Evolutionary conservation across 2,797 vertebrate species (phyloP).

Genomic region (Eutrigla gurnardus): DNA sequence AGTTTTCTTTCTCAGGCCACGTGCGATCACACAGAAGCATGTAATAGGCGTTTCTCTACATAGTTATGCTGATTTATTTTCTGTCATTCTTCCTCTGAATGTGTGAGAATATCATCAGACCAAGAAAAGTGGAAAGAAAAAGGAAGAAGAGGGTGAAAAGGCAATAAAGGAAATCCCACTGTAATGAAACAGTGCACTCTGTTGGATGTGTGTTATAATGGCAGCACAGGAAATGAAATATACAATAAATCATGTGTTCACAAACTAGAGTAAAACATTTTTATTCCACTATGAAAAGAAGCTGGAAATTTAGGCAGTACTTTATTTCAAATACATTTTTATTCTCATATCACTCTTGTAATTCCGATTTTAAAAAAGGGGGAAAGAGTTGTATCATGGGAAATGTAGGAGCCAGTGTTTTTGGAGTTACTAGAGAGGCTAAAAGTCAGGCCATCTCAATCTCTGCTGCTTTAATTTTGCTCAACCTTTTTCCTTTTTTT

Average conservation of each 20-base stretch:
- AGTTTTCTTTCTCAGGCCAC: conserved; percentile 45
- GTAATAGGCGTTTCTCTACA: conserved; percentile 76
- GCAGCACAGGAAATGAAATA: conserved; percentile 25
- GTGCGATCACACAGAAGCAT: conserved; percentile 62
- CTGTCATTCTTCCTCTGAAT: conserved; percentile 70
- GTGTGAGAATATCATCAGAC: conserved; percentile 51
- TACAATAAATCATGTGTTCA: neutral
- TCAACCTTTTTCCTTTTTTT: neutral
- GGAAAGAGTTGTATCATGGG: neutral
- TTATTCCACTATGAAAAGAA: neutral
- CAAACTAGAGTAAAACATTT: neutral
- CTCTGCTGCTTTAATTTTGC: neutral
- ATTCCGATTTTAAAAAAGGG: no score
- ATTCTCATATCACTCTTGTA: no score
- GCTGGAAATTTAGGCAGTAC: neutral
- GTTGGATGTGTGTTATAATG: conserved; percentile 63
- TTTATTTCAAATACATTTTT: neutral
- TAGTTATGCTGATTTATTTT: conserved; percentile 75
- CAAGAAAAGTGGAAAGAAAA: neutral
- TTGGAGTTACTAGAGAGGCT: neutral
- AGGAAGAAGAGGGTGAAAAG: conserved; percentile 1
- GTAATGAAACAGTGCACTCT: conserved; percentile 79
- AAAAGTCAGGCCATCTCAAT: neutral
- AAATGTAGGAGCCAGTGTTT: conserved; percentile 6
- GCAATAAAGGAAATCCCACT: conserved; percentile 23